Evolutionary conservation across 2,797 vertebrate species (phyloP).

Genomic region (Oceanodroma leucorhoa): DNA sequence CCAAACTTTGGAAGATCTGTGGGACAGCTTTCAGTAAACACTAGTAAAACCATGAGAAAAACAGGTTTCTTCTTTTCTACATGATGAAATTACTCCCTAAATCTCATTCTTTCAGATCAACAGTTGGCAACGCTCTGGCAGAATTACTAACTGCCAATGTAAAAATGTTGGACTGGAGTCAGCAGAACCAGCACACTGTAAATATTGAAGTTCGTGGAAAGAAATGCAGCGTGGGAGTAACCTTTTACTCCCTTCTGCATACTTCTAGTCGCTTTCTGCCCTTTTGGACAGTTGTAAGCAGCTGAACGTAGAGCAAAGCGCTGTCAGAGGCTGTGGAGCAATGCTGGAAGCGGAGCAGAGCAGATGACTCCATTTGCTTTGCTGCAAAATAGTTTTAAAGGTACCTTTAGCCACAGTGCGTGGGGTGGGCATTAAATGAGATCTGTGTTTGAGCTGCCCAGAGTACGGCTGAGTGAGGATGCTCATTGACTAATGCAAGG

Average conservation of each 20-base stretch:
- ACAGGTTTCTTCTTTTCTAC: neutral
- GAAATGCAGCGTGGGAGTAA: slow-evolving; percentile 4
- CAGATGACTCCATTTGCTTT: neutral
- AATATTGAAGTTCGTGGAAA: slow-evolving; percentile 6
- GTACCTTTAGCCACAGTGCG: neutral
- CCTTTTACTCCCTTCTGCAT: slow-evolving; percentile 26
- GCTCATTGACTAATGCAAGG: neutral
- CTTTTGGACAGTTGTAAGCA: neutral
- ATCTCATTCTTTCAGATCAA: neutral
- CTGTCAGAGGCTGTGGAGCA: neutral
- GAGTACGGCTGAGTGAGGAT: neutral
- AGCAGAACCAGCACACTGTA: slow-evolving; percentile 6
- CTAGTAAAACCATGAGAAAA: neutral
- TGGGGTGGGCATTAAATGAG: neutral
- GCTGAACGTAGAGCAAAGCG: neutral
- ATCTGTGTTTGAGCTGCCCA: neutral
- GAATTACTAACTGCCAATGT: neutral
- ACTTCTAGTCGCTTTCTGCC: neutral
- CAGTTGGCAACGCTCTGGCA: neutral
- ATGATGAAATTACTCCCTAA: neutral
- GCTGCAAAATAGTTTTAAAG: neutral
- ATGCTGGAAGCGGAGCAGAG: neutral
- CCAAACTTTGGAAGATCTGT: neutral
- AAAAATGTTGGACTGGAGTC: neutral
- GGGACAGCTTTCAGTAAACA: neutral